Evolutionary conservation across 1,140 invertebrate genomes (phyloP), one percentile per base, ranked within the genome.

Genomic region (Meloidogyne hapla): DNA sequence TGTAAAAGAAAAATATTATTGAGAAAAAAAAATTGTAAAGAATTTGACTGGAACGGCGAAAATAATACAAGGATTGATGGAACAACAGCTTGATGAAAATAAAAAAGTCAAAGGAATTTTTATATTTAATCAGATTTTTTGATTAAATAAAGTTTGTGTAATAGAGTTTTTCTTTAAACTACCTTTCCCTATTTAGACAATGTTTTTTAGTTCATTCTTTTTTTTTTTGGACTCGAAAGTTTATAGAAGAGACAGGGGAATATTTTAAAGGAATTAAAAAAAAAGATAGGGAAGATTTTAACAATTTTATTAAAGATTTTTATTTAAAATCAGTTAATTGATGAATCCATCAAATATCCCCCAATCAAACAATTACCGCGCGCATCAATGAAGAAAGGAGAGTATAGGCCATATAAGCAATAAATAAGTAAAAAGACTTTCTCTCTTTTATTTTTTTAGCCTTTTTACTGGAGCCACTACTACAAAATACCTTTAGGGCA

Each of bases 21-120:
- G 1, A 48, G 45, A 18, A 3, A 48, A 48, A 48, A 48, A 48
- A 13, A n/a, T 56, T 1, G 18, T n/a, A 56, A n/a, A 4, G 18
- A 13, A 56, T 56, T 56, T n/a, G 18, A 56, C 48, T 56, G 48
- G 48, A 56, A 56, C 48, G 6, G 18, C 48, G 48, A 56, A 56
- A 56, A 56, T 56, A 56, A 56, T n/a, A 56, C 42, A 45, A 45
- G 42, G 42, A 56, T n/a, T 56, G 48, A n/a, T 56, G 48, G 48
- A 56, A 56, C n/a, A n/a, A n/a, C 48, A 5, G 3, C n/a, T 56
- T 5, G 1, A n/a, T 13, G 3, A 56, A 2, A 56, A 8, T 56
- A n/a, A 56, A 56, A 21, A 56, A 15, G 1, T 8, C 0, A n/a
- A n/a, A 56, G n/a, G 48, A 5, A 56, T 56, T 4, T n/a, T 56